Evolutionary conservation across 2,113 vertebrate species (phyloP).

Genomic region (Megaceryle maxima): DNA sequence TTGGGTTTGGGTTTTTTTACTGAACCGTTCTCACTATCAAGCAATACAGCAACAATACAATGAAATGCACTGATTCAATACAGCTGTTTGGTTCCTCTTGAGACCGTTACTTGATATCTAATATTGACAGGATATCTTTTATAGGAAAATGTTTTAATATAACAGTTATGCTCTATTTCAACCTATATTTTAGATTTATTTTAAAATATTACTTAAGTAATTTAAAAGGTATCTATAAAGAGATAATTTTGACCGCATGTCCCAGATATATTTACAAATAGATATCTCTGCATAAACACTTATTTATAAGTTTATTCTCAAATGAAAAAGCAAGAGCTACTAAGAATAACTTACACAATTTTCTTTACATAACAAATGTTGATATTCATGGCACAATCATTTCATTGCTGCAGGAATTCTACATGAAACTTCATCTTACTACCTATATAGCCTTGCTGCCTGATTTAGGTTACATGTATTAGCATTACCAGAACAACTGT

Average conservation of each 20-base stretch:
- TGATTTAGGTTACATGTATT: not conserved
- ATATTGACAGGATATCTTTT: not conserved
- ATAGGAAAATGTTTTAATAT: not conserved
- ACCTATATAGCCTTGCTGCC: not conserved
- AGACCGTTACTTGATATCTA: not conserved
- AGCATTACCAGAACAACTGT: not conserved
- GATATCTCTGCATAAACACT: not conserved
- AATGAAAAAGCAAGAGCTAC: not conserved
- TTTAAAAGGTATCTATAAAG: not conserved
- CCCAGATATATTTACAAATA: not conserved
- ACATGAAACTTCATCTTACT: not conserved
- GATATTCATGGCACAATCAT: not conserved
- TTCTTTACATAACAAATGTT: not conserved
- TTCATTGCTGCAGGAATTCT: not conserved
- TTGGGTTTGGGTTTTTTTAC: not conserved
- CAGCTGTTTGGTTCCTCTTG: not conserved
- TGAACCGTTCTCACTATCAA: not conserved
- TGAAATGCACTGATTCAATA: not conserved
- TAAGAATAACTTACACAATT: not conserved
- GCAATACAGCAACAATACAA: not conserved
- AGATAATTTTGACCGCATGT: not conserved
- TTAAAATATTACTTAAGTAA: not conserved
- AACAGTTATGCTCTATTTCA: not conserved
- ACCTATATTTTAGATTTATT: not conserved
- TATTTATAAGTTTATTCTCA: not conserved